A percentile compares a stretch with the other conserved stretches of the same genome.
phyloP scores from a whole-genome alignment of 2,797 vertebrate genomes.

The Leptoclinus maculatus region DNA sequence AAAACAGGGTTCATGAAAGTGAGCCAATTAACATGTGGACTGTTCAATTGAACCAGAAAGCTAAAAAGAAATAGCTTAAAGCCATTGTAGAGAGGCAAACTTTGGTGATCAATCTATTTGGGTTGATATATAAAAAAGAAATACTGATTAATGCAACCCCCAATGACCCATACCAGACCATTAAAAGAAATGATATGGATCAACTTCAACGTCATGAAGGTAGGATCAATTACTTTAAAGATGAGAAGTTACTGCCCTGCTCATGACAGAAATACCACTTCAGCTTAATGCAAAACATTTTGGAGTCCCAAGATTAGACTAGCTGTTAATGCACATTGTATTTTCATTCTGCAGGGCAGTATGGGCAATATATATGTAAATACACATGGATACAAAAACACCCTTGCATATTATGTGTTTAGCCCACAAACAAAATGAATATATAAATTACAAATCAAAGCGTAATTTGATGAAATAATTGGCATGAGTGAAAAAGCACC shows the following conservation, averaged over 20 bases:
- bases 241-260: neutral
- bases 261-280: constrained; percentile 1
- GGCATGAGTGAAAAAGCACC: neutral
- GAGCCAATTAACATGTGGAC: neutral
- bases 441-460: neutral
- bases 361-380: neutral
- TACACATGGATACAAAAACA: neutral
- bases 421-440: constrained; percentile 2
- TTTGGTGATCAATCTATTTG: neutral
- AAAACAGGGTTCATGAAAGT: neutral
- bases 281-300: neutral
- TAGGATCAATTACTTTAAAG: neutral
- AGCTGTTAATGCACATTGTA: neutral
- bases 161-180: neutral
- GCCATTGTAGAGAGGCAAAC: no score
- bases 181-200: neutral
- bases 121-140: neutral
- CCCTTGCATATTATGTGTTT: neutral
- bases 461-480: neutral
- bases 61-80: no score
- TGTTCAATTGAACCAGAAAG: no score
- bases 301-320: neutral
- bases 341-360: constrained; percentile 3
- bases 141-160: neutral
- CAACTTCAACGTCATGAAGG: neutral